A percentile compares a stretch with the other conserved stretches of the same genome.
Evolutionary conservation across 2,797 vertebrate species (phyloP).

Genomic region (Enteromius argenteus): DNA sequence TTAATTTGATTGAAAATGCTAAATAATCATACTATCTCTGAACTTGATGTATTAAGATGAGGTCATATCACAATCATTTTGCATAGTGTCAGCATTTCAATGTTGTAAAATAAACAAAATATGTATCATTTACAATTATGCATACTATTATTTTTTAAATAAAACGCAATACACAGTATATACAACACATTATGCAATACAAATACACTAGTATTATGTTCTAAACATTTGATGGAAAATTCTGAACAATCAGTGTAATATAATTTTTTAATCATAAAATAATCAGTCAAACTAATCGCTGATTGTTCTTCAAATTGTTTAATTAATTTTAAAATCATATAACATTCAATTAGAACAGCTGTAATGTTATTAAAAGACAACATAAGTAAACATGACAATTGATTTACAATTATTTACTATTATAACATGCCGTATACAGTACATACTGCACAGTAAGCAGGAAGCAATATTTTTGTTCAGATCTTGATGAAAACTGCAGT

Average conservation of each 20-base stretch:
- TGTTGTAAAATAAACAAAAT: not conserved
- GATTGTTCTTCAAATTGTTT: not conserved
- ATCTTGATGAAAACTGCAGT: not conserved
- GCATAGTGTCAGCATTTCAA: not conserved
- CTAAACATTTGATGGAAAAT: not conserved
- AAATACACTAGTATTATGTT: not conserved
- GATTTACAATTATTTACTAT: not conserved
- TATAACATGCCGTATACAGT: not conserved
- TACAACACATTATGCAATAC: not conserved
- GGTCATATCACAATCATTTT: not conserved
- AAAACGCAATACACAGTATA: not conserved
- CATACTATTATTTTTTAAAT: not conserved
- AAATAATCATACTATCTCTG: not conserved
- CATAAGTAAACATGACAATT: not conserved
- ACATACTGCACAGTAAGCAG: not conserved
- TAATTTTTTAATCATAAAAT: not conserved
- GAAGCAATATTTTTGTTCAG: not conserved
- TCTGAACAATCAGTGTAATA: not conserved
- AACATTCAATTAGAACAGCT: not conserved
- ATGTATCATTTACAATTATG: not conserved
- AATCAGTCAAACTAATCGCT: not conserved
- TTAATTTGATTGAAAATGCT: not conserved
- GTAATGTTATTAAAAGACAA: slow-evolving; percentile 1
- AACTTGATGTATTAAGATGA: not conserved
- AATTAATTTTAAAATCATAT: not conserved